Base-by-base conservation (phyloP, 2,113 vertebrate species). In the Cynopterus brachyotis region DNA sequence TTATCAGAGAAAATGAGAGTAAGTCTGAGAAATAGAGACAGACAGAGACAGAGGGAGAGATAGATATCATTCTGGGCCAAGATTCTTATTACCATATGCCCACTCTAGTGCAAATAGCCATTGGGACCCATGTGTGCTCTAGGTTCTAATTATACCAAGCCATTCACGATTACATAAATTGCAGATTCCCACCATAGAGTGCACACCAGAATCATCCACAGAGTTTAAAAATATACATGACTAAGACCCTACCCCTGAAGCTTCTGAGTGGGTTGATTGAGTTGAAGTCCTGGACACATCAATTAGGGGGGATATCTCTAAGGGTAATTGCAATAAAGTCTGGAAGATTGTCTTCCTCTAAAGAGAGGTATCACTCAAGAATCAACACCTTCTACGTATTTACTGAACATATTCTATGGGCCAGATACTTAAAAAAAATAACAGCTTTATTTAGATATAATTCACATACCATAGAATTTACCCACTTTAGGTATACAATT, bases 261-360 rank as follows among this genome's bases (percentile, higher is more conserved):
- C 59, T 85, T 91, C 42, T 76, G n/a, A 72, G 35, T 79, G 50
- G 87, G 17, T 45, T 88, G 55, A 93, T 78, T 76, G 57, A 12
- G 4, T n/a, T 92, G 47, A 62, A 66, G 45, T 62, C 22, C 32
- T 72, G 6, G 47, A 55, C 11, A 78, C 10, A 42, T 15, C 7
- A 17, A 57, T 91, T 87, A 88, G 67, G 30, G 35, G 35, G 16
- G 55, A 60, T 22, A 93, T 13, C 19, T 89, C 88, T 72, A 32
- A 78, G 40, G 42, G 24, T 67, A 94, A 72, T 24, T 94, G 13
- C 9, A 76, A 91, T 78, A 16, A 96, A 92, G 40, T 47, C 53
- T 88, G 95, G 12, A 95, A 67, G 47, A 86, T 30, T 92, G 26
- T 92, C 42, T 94, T 93, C 32, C 62, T 83, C 16, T 87, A 79